A percentile compares a stretch with the other conserved stretches of the same genome.
Conservation (phyloP, 1,140 invertebrate species). For the Drosophila lacteicornis region DNA sequence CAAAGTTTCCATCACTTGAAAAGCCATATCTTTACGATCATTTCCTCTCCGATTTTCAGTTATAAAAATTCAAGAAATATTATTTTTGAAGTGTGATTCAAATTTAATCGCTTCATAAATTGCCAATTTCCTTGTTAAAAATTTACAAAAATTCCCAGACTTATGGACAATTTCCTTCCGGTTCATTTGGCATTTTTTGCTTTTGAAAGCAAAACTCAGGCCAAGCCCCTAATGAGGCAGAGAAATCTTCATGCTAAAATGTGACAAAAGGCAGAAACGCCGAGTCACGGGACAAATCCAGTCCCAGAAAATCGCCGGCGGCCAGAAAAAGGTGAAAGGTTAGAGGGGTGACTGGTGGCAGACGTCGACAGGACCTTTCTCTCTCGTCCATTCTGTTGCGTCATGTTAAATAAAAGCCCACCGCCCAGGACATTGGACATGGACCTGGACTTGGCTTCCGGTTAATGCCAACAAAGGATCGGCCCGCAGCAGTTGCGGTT, state of each 20-base stretch:
- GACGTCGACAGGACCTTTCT: slow-evolving; percentile 64
- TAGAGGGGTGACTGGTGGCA: slow-evolving; percentile 54
- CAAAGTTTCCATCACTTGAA: not conserved
- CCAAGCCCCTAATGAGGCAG: slow-evolving; percentile 37
- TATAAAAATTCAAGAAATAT: not conserved
- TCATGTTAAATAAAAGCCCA: slow-evolving; percentile 80
- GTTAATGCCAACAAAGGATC: slow-evolving; percentile 53
- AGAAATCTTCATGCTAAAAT: slow-evolving; percentile 49
- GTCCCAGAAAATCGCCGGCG: slow-evolving; percentile 56
- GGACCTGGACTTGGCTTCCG: slow-evolving; percentile 64
- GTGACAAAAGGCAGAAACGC: slow-evolving; percentile 45
- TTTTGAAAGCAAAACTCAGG: slow-evolving; percentile 16
- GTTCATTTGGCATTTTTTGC: slow-evolving; percentile 4
- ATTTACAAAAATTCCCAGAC: not conserved
- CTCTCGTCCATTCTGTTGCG: slow-evolving; percentile 67
- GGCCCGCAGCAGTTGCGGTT: slow-evolving; percentile 55
- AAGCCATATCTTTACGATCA: not conserved
- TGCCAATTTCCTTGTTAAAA: slow-evolving; percentile 28
- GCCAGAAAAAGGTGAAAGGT: slow-evolving; percentile 58
- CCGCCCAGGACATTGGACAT: slow-evolving; percentile 61
- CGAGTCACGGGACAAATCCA: slow-evolving; percentile 60
- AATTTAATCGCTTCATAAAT: slow-evolving; percentile 1
- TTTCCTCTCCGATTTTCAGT: not conserved
- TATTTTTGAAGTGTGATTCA: slow-evolving; percentile 17
- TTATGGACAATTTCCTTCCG: slow-evolving; percentile 6